Conservation (phyloP, 2,113 vertebrate species). For the Amazona vittata region DNA sequence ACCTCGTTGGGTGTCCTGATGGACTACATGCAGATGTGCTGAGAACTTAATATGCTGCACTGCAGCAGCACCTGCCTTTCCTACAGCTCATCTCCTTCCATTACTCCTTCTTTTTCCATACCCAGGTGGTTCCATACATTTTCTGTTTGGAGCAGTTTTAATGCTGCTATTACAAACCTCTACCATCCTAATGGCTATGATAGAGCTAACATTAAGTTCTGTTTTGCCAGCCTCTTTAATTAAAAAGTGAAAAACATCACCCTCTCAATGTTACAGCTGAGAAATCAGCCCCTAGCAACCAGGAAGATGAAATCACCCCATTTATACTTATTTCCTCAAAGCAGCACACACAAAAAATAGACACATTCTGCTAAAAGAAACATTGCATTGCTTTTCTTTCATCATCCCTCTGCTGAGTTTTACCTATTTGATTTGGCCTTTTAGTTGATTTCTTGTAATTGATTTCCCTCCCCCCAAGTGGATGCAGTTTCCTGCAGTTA, state of each 20-base stretch:
- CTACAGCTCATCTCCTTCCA: neutral
- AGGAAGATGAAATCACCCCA: neutral
- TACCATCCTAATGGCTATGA: neutral
- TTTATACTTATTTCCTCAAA: neutral
- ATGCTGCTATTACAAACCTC: neutral
- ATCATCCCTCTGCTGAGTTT: neutral
- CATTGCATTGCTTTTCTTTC: neutral
- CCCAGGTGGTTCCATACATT: neutral
- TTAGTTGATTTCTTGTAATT: neutral
- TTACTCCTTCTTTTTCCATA: neutral
- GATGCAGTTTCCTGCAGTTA: neutral
- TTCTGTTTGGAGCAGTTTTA: neutral
- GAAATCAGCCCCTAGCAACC: neutral
- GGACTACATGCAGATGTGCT: neutral
- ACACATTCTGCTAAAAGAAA: neutral
- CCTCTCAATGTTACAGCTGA: neutral
- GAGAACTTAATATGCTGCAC: neutral
- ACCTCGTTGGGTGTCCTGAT: neutral
- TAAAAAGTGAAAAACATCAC: neutral
- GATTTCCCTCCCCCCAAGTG: neutral
- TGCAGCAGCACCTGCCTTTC: neutral
- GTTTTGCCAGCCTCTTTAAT: neutral
- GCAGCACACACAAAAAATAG: neutral
- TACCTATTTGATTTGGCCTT: slow-evolving; percentile 8
- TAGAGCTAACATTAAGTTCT: neutral